A percentile compares a stretch with the other conserved stretches of the same genome.
phyloP scores from a whole-genome alignment of 2,888 invertebrate genomes.

The Melipona bicolor region DNA sequence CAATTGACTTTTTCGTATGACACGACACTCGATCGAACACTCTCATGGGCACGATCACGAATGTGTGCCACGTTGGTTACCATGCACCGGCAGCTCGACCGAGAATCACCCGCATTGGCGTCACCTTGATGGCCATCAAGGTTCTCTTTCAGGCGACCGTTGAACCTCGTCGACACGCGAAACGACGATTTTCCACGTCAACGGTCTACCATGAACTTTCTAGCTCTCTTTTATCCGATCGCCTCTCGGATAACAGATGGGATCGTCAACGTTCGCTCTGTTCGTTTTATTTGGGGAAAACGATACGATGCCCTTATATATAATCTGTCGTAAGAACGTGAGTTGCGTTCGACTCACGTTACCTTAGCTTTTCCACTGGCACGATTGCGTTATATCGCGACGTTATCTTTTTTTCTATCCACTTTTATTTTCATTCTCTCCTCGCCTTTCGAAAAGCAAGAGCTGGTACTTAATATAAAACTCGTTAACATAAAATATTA shows the following conservation, averaged over 20 bases:
- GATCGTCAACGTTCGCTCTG: not conserved
- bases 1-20: not conserved
- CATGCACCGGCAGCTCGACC: constrained; percentile 22
- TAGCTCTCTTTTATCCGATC: not conserved
- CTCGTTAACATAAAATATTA: too few species aligned
- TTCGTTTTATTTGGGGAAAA: constrained; percentile 1
- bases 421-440: too few species aligned
- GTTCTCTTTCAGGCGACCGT: constrained; percentile 38
- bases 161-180: constrained; percentile 43
- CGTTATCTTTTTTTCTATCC: too few species aligned
- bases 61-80: not conserved
- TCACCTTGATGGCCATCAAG: constrained; percentile 46
- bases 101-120: constrained; percentile 38
- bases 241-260: not conserved
- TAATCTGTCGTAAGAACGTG: too few species aligned
- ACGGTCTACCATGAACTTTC: not conserved
- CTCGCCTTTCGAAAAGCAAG: too few species aligned
- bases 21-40: not conserved
- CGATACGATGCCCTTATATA: not conserved
- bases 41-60: constrained; percentile 9
- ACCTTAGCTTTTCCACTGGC: too few species aligned
- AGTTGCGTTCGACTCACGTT: not conserved
- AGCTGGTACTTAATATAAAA: too few species aligned
- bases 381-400: too few species aligned
- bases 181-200: constrained; percentile 45